A percentile compares a stretch with the other conserved stretches of the same genome.
Conservation (phyloP, 2,797 vertebrate genomes). For the Gallinago nigripennis region DNA sequence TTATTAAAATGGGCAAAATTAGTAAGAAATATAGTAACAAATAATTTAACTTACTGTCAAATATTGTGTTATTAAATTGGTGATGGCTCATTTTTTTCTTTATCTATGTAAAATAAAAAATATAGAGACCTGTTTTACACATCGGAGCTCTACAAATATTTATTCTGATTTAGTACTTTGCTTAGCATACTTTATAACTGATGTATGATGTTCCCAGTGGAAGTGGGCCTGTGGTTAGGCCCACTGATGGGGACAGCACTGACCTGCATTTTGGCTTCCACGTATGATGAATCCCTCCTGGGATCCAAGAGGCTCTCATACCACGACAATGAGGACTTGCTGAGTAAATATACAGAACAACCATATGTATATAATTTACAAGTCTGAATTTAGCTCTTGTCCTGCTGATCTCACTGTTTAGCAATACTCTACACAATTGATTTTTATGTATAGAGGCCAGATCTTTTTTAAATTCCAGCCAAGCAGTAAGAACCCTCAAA, state of each 20-base stretch:
- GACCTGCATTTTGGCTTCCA: background rate
- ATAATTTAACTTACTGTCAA: background rate
- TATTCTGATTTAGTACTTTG: background rate
- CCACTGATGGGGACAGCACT: background rate
- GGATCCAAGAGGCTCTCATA: background rate
- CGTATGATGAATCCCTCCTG: background rate
- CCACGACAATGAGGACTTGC: background rate
- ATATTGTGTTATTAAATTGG: background rate
- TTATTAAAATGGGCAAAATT: background rate
- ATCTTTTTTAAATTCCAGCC: background rate
- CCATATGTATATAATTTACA: background rate
- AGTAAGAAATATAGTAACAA: background rate
- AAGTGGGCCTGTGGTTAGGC: background rate
- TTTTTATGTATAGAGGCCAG: background rate
- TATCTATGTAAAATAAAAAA: background rate
- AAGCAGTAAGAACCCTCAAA: background rate
- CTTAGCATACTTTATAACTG: background rate
- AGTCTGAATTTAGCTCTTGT: background rate
- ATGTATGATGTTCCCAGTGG: background rate
- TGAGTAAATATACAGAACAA: background rate
- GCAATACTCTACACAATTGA: background rate
- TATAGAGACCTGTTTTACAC: background rate
- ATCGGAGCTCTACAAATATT: background rate
- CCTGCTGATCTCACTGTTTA: background rate
- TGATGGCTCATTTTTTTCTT: background rate